Evolutionary conservation across 2,888 invertebrate genomes (phyloP).

Genomic region (Andrena praecox): DNA sequence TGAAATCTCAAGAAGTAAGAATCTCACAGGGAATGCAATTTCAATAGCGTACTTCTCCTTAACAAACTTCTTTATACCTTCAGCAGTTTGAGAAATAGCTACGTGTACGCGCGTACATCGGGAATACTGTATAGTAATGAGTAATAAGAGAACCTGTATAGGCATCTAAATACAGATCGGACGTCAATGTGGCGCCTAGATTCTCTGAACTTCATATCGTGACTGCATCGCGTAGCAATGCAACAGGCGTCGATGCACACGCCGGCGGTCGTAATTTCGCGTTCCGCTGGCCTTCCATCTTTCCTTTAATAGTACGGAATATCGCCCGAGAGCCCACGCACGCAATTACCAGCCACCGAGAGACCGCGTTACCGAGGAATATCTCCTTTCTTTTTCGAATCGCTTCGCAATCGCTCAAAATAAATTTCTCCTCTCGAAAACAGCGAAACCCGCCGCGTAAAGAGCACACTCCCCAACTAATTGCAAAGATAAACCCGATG

Average conservation of each 20-base stretch:
- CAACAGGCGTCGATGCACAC: conserved; percentile 25
- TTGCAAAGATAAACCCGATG: neutral
- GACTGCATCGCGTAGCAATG: conserved; percentile 22
- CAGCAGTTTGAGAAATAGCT: too few relatives aligned
- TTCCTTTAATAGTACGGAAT: conserved; percentile 22
- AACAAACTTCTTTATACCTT: too few relatives aligned
- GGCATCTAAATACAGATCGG: neutral
- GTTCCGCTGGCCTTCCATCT: neutral
- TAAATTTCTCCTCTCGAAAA: neutral
- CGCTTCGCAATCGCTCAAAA: neutral
- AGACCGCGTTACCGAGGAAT: neutral
- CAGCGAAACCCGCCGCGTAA: neutral
- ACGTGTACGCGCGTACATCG: too few relatives aligned
- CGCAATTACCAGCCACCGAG: neutral
- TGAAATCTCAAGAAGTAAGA: too few relatives aligned
- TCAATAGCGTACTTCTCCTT: too few relatives aligned
- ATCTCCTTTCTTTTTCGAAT: neutral
- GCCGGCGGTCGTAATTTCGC: neutral
- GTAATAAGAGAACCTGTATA: neutral
- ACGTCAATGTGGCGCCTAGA: conserved; percentile 5
- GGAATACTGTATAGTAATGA: neutral
- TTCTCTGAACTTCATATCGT: conserved; percentile 8
- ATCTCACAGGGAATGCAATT: too few relatives aligned
- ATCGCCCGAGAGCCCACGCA: neutral
- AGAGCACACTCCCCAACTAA: neutral